Evolutionary conservation across 2,888 invertebrate species (phyloP).

Genomic region (Mellilla xanthometata): DNA sequence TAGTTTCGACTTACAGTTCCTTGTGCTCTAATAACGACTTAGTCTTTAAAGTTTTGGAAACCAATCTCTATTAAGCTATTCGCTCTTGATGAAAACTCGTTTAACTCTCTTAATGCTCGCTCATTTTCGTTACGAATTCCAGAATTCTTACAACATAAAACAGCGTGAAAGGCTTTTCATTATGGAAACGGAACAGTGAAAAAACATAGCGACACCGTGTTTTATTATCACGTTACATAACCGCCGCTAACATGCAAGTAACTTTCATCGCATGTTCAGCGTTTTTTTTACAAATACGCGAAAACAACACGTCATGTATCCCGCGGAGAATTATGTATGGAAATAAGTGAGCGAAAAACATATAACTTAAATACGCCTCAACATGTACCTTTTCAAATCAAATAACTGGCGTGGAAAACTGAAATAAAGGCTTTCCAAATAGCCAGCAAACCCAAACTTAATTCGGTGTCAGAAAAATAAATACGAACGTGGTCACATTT

Average conservation of each 20-base stretch:
- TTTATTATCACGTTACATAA: slow-evolving; percentile 23
- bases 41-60: slow-evolving; percentile 17
- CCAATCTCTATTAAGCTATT: slow-evolving; percentile 20
- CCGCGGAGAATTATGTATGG: slow-evolving; percentile 11
- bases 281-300: slow-evolving; percentile 21
- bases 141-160: slow-evolving; percentile 1
- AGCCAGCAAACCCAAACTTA: slow-evolving; percentile 12
- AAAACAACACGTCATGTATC: slow-evolving; percentile 20
- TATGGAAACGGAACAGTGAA: slow-evolving; percentile 2
- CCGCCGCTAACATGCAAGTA: slow-evolving; percentile 15
- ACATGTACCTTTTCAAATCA: slow-evolving; percentile 9
- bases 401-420: slow-evolving; percentile 7
- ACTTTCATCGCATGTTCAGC: slow-evolving; percentile 22
- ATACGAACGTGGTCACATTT: slow-evolving; percentile 23
- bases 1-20: slow-evolving; percentile 26
- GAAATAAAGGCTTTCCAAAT: slow-evolving; percentile 7
- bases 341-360: slow-evolving; percentile 12
- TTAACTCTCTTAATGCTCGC: not conserved
- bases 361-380: slow-evolving; percentile 9
- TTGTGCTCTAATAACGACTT: slow-evolving; percentile 25
- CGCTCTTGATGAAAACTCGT: slow-evolving; percentile 4
- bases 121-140: not conserved
- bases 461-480: slow-evolving; percentile 26
- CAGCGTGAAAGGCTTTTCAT: slow-evolving; percentile 1
- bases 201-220: slow-evolving; percentile 14